Base-by-base conservation (phyloP, 2,113 vertebrate species). In the Oceanites oceanicus region DNA sequence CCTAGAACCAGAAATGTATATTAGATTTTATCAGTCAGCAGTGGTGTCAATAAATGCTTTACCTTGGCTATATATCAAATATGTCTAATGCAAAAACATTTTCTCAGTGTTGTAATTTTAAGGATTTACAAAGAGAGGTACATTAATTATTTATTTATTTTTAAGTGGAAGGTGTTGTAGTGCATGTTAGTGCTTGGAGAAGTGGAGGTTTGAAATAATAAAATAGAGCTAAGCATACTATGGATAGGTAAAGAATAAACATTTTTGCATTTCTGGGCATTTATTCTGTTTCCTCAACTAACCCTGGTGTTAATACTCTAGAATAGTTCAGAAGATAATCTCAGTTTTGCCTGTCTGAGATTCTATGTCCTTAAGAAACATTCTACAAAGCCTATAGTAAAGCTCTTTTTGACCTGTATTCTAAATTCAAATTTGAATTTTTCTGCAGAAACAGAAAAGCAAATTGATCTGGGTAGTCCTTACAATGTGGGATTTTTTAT, bases 11-110 rank as follows among this genome's bases (percentile, higher is more conserved):
- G 34, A 29, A 85, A 5, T 0, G 2, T 59, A 22, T 62, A 58
- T 67, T 63, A 79, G 23, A 82, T 81, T 61, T 93, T 79, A 88
- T 65, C 52, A 75, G 14, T 66, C 56, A 77, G 11, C 56, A 21
- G 42, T 88, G 22, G 91, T 91, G 36, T 67, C 70, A 88, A 40
- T 93, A 96, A 94, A 82, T 95, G 82, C 56, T 72, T 76, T 77
- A 53, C 50, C 45, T 85, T 86, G 21, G 38, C 55, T 83, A 45
- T 74, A 79, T 29, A 15, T 72, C 47, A 84, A 27, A 56, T 77
- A 59, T 32, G 5, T 76, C 40, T 88, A 92, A 75, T 42, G 20
- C 78, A 96, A 52, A 81, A 94, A 34, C 9, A 89, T 72, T 93
- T 79, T 76, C 91, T 72, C 55, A 50, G 26, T 44, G 15, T 19